Percentiles rank a stretch among this genome's conserved stretches.
phyloP scores from a whole-genome alignment of 2,113 vertebrate genomes.

The Heterotis niloticus region DNA sequence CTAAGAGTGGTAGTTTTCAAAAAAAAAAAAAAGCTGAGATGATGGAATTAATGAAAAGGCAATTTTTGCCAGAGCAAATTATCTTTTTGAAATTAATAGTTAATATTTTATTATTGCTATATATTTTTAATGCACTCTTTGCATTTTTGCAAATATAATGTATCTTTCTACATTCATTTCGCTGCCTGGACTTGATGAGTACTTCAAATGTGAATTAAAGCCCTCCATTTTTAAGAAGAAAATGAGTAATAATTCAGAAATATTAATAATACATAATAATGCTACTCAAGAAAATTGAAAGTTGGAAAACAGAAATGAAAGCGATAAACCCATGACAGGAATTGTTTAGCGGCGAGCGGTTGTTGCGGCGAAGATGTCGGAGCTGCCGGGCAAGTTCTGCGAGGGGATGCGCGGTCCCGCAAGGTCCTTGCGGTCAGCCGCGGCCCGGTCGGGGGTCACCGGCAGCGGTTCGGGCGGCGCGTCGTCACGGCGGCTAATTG shows the following conservation, averaged over 20 bases:
- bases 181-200: slow-evolving; percentile 66
- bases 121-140: slow-evolving; percentile 72
- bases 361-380: neutral
- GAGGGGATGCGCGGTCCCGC: neutral
- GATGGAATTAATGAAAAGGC: slow-evolving; percentile 60
- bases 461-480: slow-evolving; percentile 14
- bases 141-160: slow-evolving; percentile 73
- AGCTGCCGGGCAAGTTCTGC: neutral
- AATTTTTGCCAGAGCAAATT: slow-evolving; percentile 56
- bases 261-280: slow-evolving; percentile 76
- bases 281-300: slow-evolving; percentile 65
- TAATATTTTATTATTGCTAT: slow-evolving; percentile 74
- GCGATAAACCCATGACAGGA: slow-evolving; percentile 31
- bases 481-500: slow-evolving; percentile 39
- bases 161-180: slow-evolving; percentile 68
- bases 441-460: neutral
- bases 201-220: slow-evolving; percentile 75
- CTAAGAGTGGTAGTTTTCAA: slow-evolving; percentile 40
- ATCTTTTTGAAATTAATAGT: slow-evolving; percentile 69
- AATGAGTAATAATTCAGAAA: slow-evolving; percentile 77
- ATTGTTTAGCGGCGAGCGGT: slow-evolving; percentile 41
- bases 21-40: slow-evolving; percentile 34
- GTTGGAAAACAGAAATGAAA: slow-evolving; percentile 59
- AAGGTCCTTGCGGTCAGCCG: neutral
- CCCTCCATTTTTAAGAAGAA: slow-evolving; percentile 70